Evolutionary conservation across 2,113 vertebrate species (phyloP).

Genomic region (Leptosomus discolor): DNA sequence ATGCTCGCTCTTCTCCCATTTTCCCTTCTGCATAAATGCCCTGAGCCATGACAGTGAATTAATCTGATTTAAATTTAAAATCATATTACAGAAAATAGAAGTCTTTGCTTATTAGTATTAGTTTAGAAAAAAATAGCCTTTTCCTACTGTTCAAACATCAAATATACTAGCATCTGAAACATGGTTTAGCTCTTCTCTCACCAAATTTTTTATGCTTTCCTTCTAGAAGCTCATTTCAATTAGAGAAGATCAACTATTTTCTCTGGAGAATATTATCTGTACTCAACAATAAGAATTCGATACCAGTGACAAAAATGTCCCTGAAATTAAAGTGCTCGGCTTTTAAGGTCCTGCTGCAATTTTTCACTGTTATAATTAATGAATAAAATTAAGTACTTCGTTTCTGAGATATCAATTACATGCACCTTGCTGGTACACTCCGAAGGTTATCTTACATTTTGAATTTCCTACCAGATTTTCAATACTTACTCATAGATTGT

Average conservation of each 20-base stretch:
- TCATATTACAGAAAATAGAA: not conserved
- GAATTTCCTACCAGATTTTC: not conserved
- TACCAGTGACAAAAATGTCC: not conserved
- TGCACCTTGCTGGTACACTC: not conserved
- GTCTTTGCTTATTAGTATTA: not conserved
- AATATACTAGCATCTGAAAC: not conserved
- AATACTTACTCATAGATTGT: not conserved
- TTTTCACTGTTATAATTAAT: slow-evolving; percentile 22
- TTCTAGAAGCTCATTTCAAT: not conserved
- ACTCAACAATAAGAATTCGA: not conserved
- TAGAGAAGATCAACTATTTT: not conserved
- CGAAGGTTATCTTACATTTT: not conserved
- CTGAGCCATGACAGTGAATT: not conserved
- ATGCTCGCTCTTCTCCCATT: not conserved
- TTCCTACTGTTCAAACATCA: not conserved
- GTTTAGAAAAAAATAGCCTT: not conserved
- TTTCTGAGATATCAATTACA: not conserved
- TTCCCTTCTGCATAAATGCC: not conserved
- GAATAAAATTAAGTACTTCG: not conserved
- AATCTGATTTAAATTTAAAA: not conserved
- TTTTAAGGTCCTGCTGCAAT: not conserved
- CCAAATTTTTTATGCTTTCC: not conserved
- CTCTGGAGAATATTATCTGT: not conserved
- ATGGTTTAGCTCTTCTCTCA: not conserved
- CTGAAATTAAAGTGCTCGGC: not conserved